Conservation (phyloP, 92 coral and sea anemone species). For the Umimayanthus kanabou region DNA sequence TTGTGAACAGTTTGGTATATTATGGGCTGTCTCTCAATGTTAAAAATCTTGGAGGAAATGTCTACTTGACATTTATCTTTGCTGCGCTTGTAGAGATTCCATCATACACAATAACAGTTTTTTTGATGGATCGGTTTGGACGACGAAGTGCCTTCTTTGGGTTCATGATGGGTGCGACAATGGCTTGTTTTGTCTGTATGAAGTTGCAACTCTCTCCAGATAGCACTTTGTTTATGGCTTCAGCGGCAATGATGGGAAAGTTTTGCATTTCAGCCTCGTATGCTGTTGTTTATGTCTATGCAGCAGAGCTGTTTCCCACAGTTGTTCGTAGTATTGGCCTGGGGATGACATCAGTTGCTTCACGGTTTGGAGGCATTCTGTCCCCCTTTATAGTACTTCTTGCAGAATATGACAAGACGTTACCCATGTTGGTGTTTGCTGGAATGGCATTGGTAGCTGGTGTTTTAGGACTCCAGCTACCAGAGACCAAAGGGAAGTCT, state of each 20-base stretch:
- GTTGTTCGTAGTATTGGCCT: constrained; percentile 91
- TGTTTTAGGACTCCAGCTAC: constrained; percentile 70
- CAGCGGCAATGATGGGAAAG: constrained; percentile 83
- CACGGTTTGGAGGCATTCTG: constrained; percentile 80
- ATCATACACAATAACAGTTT: constrained; percentile 59
- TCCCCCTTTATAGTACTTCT: constrained; percentile 85
- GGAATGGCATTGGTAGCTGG: constrained; percentile 70
- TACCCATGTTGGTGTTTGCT: constrained; percentile 93
- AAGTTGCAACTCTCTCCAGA: constrained; percentile 58
- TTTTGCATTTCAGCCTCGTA: constrained; percentile 91
- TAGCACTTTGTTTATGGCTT: constrained; percentile 45
- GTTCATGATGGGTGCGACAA: constrained; percentile 76
- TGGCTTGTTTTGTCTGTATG: constrained; percentile 78
- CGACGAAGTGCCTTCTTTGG: constrained; percentile 76
- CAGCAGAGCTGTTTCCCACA: constrained; percentile 89
- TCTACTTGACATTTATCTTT: constrained; percentile 79
- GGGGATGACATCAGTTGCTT: constrained; percentile 77
- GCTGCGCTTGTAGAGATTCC: constrained; percentile 86
- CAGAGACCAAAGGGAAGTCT: constrained; percentile 85
- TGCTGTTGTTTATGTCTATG: constrained; percentile 79
- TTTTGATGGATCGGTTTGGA: constrained; percentile 70
- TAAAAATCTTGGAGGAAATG: constrained; percentile 91
- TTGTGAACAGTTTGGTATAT: constrained; percentile 87
- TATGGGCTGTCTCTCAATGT: constrained; percentile 93
- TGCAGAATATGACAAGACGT: constrained; percentile 69